phyloP scores from a whole-genome alignment of 2,888 invertebrate genomes.

The Eucriotettix oculatus region DNA sequence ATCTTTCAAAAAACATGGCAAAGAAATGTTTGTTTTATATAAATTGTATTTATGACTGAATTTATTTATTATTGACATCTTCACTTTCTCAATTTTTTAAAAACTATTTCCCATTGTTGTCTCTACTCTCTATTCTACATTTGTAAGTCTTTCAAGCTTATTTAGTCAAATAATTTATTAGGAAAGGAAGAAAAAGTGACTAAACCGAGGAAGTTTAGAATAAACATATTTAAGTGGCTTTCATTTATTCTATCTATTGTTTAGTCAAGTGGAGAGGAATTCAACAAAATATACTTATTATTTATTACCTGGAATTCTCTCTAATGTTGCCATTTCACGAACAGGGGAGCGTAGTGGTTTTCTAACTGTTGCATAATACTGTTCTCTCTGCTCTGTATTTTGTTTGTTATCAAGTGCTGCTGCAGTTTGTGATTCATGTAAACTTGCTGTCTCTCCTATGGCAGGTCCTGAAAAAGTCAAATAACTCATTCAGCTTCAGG shows the following conservation, averaged over 20 bases:
- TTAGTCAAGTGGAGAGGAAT: not conserved
- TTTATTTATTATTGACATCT: too few relatives aligned
- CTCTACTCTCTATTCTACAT: too few relatives aligned
- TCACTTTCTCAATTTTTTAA: too few relatives aligned
- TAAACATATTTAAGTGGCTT: not conserved
- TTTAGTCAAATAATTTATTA: too few relatives aligned
- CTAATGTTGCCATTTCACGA: slow-evolving; percentile 20
- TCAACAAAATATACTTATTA: not conserved
- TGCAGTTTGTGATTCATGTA: slow-evolving; percentile 5
- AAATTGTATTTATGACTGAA: too few relatives aligned
- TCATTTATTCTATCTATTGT: not conserved
- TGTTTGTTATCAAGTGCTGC: slow-evolving; percentile 27
- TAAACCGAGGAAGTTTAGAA: not conserved
- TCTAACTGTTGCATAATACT: slow-evolving; percentile 34
- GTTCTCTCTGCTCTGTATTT: slow-evolving; percentile 31
- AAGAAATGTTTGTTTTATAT: too few relatives aligned
- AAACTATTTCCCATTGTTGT: too few relatives aligned
- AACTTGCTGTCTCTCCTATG: not conserved
- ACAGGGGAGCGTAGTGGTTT: slow-evolving; percentile 27
- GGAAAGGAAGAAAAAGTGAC: too few relatives aligned
- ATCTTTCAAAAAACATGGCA: too few relatives aligned
- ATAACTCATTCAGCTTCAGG: too few relatives aligned
- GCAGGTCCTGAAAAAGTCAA: not conserved
- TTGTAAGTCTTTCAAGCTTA: too few relatives aligned
- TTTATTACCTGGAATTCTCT: slow-evolving; percentile 29